Evolutionary conservation across 2,113 vertebrate genomes (phyloP).

Genomic region (Maccullochella peelii): DNA sequence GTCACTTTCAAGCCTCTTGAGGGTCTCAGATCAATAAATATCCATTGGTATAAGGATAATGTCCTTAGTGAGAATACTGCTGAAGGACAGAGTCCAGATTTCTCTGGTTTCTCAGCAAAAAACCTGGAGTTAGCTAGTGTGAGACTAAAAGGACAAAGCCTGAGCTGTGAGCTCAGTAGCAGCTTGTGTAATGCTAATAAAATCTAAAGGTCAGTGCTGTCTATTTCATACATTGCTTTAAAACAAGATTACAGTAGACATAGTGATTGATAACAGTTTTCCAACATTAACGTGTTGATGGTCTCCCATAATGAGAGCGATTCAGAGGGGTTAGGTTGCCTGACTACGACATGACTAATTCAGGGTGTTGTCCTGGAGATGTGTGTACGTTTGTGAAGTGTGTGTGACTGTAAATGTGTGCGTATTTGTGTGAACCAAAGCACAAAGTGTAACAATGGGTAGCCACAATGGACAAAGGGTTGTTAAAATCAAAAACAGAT

Average conservation of each 20-base stretch:
- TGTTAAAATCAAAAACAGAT: slow-evolving; percentile 13
- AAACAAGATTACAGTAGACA: slow-evolving; percentile 29
- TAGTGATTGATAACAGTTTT: slow-evolving; percentile 58
- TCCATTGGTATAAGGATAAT: slow-evolving; percentile 27
- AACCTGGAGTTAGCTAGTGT: slow-evolving; percentile 31
- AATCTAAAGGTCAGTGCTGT: slow-evolving; percentile 75
- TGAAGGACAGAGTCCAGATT: slow-evolving; percentile 51
- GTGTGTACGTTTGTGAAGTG: slow-evolving; percentile 40
- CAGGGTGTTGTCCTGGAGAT: slow-evolving; percentile 71
- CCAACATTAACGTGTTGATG: slow-evolving; percentile 45
- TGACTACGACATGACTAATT: slow-evolving; percentile 68
- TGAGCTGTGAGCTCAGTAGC: slow-evolving; percentile 29
- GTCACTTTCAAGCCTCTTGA: slow-evolving; percentile 19
- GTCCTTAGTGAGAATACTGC: slow-evolving; percentile 23
- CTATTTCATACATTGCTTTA: slow-evolving; percentile 46
- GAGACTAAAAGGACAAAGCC: slow-evolving; percentile 31
- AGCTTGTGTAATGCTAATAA: slow-evolving; percentile 60
- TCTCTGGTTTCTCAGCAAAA: slow-evolving; percentile 37
- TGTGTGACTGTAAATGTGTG: slow-evolving; percentile 27
- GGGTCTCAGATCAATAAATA: slow-evolving; percentile 57
- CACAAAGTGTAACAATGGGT: slow-evolving; percentile 28
- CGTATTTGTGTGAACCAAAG: slow-evolving; percentile 21
- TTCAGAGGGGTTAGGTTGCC: slow-evolving; percentile 58
- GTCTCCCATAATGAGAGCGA: slow-evolving; percentile 49
- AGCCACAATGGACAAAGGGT: slow-evolving; percentile 24